Conservation (phyloP, 2,888 invertebrate genomes). For the Lordiphosa andalusiaca region DNA sequence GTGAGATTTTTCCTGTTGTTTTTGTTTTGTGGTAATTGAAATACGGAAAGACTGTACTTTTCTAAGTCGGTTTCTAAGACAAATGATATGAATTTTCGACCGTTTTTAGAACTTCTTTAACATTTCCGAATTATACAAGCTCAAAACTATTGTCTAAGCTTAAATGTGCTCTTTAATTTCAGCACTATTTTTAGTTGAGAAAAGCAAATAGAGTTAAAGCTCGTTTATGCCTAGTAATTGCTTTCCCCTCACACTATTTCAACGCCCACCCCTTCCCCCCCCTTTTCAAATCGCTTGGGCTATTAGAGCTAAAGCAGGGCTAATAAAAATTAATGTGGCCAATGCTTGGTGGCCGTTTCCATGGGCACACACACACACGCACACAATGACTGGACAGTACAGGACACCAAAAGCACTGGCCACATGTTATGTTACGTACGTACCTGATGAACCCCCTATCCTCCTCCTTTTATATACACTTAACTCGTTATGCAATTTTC, state of each 20-base stretch:
- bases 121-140: too few relatives aligned
- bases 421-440: constrained; percentile 40
- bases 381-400: constrained; percentile 2
- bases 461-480: constrained; percentile 25
- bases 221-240: constrained; percentile 18
- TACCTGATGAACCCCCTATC: constrained; percentile 16
- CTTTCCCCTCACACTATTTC: background rate
- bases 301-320: constrained; percentile 40
- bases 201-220: background rate
- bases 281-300: constrained; percentile 30
- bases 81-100: too few relatives aligned
- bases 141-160: too few relatives aligned
- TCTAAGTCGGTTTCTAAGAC: too few relatives aligned
- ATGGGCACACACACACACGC: constrained; percentile 10
- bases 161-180: background rate
- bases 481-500: constrained; percentile 63
- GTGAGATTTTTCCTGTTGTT: background rate
- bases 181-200: constrained; percentile 1
- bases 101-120: too few relatives aligned
- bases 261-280: background rate
- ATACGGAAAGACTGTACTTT: too few relatives aligned
- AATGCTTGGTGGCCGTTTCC: constrained; percentile 23
- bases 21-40: too few relatives aligned
- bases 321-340: constrained; percentile 54
- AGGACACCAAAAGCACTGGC: constrained; percentile 20